Conservation (phyloP, 1,140 invertebrate species). For the Archivesica marissinica region DNA sequence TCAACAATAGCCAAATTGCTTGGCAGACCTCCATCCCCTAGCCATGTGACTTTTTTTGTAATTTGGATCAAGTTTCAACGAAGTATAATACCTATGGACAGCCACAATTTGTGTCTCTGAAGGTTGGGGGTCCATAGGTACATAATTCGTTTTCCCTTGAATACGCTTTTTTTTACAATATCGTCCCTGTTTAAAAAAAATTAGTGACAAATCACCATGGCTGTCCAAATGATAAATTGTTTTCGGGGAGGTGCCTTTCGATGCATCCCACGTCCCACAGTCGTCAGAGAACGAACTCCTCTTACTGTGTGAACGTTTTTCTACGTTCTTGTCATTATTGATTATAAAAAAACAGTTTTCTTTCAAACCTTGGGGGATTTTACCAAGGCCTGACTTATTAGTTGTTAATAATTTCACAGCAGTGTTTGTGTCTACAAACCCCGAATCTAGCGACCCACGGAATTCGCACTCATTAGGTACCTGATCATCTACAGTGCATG, state of each 20-base stretch:
- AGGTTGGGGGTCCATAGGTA: conserved; percentile 44
- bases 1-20: conserved; percentile 50
- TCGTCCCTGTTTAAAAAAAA: neutral
- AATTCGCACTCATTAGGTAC: too few relatives aligned
- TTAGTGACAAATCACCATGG: neutral
- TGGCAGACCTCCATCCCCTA: conserved; percentile 10
- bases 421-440: too few relatives aligned
- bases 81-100: conserved; percentile 51
- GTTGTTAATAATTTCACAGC: too few relatives aligned
- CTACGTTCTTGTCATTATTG: too few relatives aligned
- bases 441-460: too few relatives aligned
- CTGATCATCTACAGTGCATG: too few relatives aligned
- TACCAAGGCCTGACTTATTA: too few relatives aligned
- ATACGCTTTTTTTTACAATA: neutral
- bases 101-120: conserved; percentile 25
- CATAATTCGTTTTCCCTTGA: neutral
- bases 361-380: too few relatives aligned
- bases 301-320: too few relatives aligned
- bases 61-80: conserved; percentile 30
- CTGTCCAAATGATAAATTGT: neutral
- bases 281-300: conserved; percentile 31
- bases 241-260: neutral
- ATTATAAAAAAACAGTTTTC: too few relatives aligned
- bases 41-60: conserved; percentile 62
- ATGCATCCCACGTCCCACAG: neutral